phyloP scores from a whole-genome alignment of 2,113 vertebrate genomes.

The human region GRCh38 chr3:115943501-115944000 shows the following conservation, averaged over 20 bases:
- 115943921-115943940: slow-evolving; percentile 23
- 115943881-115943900: slow-evolving; percentile 17
- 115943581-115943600: neutral
- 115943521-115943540: neutral
- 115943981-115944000: slow-evolving; percentile 45
- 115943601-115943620: neutral
- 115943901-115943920: slow-evolving; percentile 23
- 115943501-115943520: neutral
- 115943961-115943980: slow-evolving; percentile 5
- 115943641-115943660: neutral
- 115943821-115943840: slow-evolving; percentile 30
- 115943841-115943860: slow-evolving; percentile 53
- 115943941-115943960: slow-evolving; percentile 2
- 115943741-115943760: neutral
- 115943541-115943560: neutral
- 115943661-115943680: neutral
- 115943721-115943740: neutral
- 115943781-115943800: neutral
- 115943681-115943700: slow-evolving; percentile 3
- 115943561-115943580: neutral
- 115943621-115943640: neutral
- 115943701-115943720: neutral
- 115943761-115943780: neutral
- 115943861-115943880: slow-evolving; percentile 45
- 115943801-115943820: neutral